phyloP scores from a whole-genome alignment of 2,113 vertebrate species.

The Stigmatopora argus region DNA sequence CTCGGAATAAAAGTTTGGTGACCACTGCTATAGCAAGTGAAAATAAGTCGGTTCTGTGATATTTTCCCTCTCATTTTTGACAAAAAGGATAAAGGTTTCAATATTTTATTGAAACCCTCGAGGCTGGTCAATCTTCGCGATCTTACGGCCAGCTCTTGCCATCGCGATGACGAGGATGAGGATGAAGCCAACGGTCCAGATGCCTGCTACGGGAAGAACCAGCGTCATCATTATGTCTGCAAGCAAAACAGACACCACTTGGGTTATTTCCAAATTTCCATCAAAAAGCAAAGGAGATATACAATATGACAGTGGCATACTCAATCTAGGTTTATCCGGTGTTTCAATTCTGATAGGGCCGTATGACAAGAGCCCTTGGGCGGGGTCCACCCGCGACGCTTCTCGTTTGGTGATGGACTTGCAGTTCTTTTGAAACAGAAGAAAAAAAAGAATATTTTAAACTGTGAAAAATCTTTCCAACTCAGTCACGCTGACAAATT shows the following conservation, averaged over 20 bases:
- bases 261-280: neutral
- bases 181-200: constrained; percentile 62
- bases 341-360: constrained; percentile 61
- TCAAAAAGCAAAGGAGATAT: neutral
- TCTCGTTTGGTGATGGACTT: constrained; percentile 62
- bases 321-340: constrained; percentile 33
- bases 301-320: constrained; percentile 31
- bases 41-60: neutral
- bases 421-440: constrained; percentile 53
- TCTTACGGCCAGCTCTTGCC: constrained; percentile 54
- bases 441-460: neutral
- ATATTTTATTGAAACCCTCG: constrained; percentile 16
- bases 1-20: too few species aligned
- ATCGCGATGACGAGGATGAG: constrained; percentile 58
- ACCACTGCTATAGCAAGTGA: neutral
- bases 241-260: neutral
- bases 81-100: neutral
- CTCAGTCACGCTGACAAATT: neutral
- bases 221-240: constrained; percentile 46
- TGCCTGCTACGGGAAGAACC: constrained; percentile 50
- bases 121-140: neutral
- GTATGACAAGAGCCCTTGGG: constrained; percentile 63
- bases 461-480: neutral
- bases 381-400: constrained; percentile 19
- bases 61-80: neutral